Evolutionary conservation across 2,888 invertebrate genomes (phyloP).

Genomic region (Ceriagrion tenellum): DNA sequence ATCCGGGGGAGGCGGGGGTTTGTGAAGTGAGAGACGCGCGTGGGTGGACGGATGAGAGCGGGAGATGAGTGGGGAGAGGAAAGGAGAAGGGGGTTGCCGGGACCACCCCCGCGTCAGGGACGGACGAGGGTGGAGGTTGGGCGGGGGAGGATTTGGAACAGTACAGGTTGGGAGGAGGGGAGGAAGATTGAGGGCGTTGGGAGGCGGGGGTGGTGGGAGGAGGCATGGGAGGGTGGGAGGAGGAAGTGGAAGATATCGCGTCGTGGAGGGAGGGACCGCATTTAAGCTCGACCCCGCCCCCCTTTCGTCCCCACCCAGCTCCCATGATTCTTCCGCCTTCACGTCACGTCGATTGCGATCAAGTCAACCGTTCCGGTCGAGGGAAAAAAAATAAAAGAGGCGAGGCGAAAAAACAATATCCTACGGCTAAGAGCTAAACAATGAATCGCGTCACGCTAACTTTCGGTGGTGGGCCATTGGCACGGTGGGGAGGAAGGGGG

Average conservation of each 20-base stretch:
- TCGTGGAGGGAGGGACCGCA: not conserved
- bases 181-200: no score
- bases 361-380: not conserved
- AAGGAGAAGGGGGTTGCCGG: not conserved
- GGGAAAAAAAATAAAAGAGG: no score
- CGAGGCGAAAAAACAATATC: not conserved
- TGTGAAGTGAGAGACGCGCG: not conserved
- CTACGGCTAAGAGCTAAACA: conserved; percentile 15
- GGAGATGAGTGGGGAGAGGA: not conserved
- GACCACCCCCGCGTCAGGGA: not conserved
- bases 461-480: not conserved
- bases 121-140: not conserved
- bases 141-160: no score
- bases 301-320: not conserved
- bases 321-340: not conserved
- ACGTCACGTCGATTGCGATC: conserved; percentile 22
- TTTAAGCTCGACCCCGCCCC: not conserved
- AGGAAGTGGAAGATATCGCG: not conserved
- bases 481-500: not conserved
- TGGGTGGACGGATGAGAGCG: not conserved
- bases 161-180: not conserved
- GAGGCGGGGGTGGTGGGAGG: not conserved
- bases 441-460: not conserved
- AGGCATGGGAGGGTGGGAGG: not conserved
- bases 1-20: not conserved